Percentiles rank a stretch among this genome's conserved stretches.
Conservation (phyloP, 2,797 vertebrate genomes). For the Manis crassicaudata region DNA sequence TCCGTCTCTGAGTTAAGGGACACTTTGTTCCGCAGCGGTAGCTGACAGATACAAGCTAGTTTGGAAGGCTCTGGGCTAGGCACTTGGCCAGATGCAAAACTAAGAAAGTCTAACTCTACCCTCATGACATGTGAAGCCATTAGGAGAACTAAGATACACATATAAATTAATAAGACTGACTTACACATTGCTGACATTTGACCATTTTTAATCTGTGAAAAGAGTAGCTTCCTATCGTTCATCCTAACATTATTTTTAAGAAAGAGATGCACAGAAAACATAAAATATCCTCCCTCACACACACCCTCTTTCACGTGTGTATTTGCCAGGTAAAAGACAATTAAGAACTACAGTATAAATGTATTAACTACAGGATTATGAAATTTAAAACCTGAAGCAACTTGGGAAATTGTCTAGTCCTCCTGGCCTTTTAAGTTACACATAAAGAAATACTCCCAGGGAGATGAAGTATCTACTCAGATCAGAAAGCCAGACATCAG, state of each 20-base stretch:
- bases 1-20: fast-evolving
- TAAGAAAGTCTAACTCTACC: too few relatives aligned
- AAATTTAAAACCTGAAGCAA: background rate
- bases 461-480: fast-evolving
- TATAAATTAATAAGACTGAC: fast-evolving
- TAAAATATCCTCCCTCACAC: background rate
- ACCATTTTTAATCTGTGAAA: background rate
- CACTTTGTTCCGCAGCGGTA: fast-evolving
- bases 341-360: background rate
- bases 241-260: background rate
- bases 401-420: fast-evolving
- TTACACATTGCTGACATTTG: fast-evolving
- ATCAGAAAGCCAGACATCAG: background rate
- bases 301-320: fast-evolving
- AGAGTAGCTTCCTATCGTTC: fast-evolving
- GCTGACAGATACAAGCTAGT: background rate
- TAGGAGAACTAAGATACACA: background rate
- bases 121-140: fast-evolving
- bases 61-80: fast-evolving
- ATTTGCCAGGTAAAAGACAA: background rate
- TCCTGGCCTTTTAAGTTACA: too few relatives aligned
- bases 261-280: background rate
- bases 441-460: fast-evolving
- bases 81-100: background rate
- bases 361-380: background rate